Base-by-base conservation (phyloP, 2,888 invertebrate genomes). In the Calliopum simillimum region DNA sequence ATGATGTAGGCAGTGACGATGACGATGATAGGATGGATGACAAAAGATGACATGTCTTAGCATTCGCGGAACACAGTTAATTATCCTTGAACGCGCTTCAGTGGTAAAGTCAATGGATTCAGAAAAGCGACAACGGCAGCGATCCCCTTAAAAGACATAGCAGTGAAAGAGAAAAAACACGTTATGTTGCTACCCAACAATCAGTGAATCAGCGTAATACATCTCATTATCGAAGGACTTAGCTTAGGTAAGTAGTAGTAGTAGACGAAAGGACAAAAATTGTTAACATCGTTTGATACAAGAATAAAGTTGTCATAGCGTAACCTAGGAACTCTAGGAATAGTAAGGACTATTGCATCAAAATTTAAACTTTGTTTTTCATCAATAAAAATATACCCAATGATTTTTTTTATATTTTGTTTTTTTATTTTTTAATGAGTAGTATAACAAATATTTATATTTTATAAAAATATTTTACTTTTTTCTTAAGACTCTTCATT, bases 31-130 rank as follows among this genome's bases (percentile, higher is more conserved):
- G 25, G 53, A 16, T 2, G 49, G 64, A 56, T 21, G 51, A 25
- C 21, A 25, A 16, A 19, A 73, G 77, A 73, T 73, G 73, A 70
- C 71, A 73, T 73, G 80, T 78, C 81, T 83, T 80, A 81, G 81
- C 81, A 83, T 80, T 76, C 73, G 75, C 73, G 8, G 33, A 78
- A 76, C 78, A 76, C 79, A 75, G 80, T 83, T 83, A 83, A 83
- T 83, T 83, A 83, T 83, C 82, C 80, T 70, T 71, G 72, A 71
- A 68, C 69, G 59, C 56, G 59, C 56, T 67, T 67, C 70, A 69
- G 69, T 71, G 67, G 70, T 73, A 72, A 73, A 68, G 61, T 46
- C 68, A 61, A 63, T 71, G 76, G 73, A 77, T 76, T 76, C 76
- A 79, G 47, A 41, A 8, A 13, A 21, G 47, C 0, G 21, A 13